Evolutionary conservation across 1,140 invertebrate species (phyloP).

Genomic region (Bombyx mori): DNA sequence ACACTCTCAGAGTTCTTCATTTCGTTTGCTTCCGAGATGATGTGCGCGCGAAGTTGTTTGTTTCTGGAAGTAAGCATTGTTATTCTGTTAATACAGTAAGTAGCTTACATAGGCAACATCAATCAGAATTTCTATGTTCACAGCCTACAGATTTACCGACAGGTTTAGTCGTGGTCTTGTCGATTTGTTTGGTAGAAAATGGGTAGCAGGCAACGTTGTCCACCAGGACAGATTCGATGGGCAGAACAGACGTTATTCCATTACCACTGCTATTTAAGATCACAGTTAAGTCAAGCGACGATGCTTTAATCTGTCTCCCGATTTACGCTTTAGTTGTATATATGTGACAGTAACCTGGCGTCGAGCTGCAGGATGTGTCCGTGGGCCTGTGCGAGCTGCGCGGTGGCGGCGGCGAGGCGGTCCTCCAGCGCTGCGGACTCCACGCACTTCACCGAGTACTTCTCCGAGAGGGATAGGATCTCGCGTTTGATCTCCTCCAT

Average conservation of each 20-base stretch:
- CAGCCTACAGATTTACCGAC: too few relatives aligned
- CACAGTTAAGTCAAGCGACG: too few relatives aligned
- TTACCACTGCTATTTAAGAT: too few relatives aligned
- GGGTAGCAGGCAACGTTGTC: too few relatives aligned
- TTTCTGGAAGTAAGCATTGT: conserved; percentile 68
- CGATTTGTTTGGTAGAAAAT: too few relatives aligned
- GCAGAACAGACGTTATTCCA: too few relatives aligned
- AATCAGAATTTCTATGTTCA: not conserved
- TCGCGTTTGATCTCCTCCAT: conserved; percentile 88
- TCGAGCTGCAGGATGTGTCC: conserved; percentile 85
- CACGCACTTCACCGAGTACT: conserved; percentile 92
- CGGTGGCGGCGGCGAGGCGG: conserved; percentile 81
- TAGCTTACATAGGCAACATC: not conserved
- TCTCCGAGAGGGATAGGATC: conserved; percentile 89
- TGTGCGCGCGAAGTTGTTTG: conserved; percentile 81
- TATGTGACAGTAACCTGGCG: conserved; percentile 65
- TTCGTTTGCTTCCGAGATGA: conserved; percentile 76
- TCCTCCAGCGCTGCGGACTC: conserved; percentile 90
- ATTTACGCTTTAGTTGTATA: not conserved
- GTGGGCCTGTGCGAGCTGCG: conserved; percentile 84
- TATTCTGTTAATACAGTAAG: not conserved
- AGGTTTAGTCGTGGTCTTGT: too few relatives aligned
- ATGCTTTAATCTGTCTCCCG: not conserved
- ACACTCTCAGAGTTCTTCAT: conserved; percentile 56
- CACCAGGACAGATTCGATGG: too few relatives aligned